Base-by-base conservation (phyloP, 2,797 vertebrate genomes). In the Hipposideros larvatus region DNA sequence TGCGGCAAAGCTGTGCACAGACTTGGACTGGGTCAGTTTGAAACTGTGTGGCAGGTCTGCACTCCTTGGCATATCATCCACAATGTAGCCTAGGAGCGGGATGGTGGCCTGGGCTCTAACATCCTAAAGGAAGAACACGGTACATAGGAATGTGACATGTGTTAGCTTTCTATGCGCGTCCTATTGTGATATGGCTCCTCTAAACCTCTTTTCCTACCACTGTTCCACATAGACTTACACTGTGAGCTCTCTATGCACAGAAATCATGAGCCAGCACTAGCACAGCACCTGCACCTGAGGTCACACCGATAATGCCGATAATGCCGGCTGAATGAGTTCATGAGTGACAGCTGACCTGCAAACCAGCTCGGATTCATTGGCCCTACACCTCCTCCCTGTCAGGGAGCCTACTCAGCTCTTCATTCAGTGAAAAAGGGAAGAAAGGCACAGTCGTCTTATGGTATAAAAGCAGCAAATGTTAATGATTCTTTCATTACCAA, bases 51-150 rank as follows among this genome's bases (percentile, higher is more conserved):
- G 99, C 74, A 99, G 98, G 97, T 99, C 99, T 0, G 99, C 96
- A 21, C 99, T 98, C 91, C 98, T 98, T 3, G 98, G 95, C 57
- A 98, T 97, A 66, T 99, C 99, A 0, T 99, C 99, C 96, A 99
- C 99, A 0, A 73, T 37, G 79, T 99, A 99, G 91, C 99, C 99
- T 97, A 99, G 97, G n/a, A 99, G 99, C 0, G 99, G 99, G 96
- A 99, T 99, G 24, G 99, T 99, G 88, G 99, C 99, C 98, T 99
- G 99, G 89, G 99, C 99, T 98, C 99, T 99, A 91, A 99, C 99
- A 2, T 99, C 99, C 99, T 99, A 97, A 24, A 22, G 57, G 96
- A 93, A 85, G 28, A 70, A 88, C 53, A 77, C 2, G 26, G 24
- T 19, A 63, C 22, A n/a, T 8, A 34, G 13, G 34, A 75, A 28